Evolutionary conservation across 2,113 vertebrate species (phyloP).

Genomic region (Bufo bufo): DNA sequence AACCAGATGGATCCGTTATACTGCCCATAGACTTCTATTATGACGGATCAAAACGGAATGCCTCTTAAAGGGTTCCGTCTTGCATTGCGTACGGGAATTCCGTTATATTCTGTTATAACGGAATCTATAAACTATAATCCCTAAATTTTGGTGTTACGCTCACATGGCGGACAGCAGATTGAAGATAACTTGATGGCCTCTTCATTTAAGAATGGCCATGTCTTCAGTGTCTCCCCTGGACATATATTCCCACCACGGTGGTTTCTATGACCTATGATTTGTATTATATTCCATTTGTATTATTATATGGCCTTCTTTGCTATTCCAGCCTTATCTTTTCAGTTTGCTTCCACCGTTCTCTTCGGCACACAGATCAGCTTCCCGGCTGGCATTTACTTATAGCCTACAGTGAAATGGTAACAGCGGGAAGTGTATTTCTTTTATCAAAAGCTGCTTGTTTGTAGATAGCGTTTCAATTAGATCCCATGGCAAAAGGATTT

Average conservation of each 20-base stretch:
- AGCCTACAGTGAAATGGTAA: background rate
- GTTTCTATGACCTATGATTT: background rate
- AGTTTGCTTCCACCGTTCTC: background rate
- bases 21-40: too few species aligned
- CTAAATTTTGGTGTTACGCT: too few species aligned
- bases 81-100: too few species aligned
- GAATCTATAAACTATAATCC: too few species aligned
- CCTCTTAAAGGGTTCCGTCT: too few species aligned
- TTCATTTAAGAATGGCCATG: background rate
- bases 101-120: too few species aligned
- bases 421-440: constrained; percentile 38
- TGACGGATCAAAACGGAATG: too few species aligned
- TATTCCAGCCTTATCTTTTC: constrained; percentile 20
- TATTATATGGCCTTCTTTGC: background rate
- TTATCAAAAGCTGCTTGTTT: constrained; percentile 43
- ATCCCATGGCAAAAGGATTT: constrained; percentile 40
- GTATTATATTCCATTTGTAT: background rate
- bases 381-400: background rate
- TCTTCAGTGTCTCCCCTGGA: background rate
- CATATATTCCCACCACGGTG: background rate
- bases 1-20: too few species aligned
- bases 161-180: too few species aligned
- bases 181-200: background rate
- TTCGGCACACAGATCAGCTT: background rate
- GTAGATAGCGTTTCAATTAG: constrained; percentile 53